Percentiles rank a stretch among this genome's conserved stretches.
phyloP scores from a whole-genome alignment of 2,797 vertebrate genomes.

The Petrocephalus schoutedeni region DNA sequence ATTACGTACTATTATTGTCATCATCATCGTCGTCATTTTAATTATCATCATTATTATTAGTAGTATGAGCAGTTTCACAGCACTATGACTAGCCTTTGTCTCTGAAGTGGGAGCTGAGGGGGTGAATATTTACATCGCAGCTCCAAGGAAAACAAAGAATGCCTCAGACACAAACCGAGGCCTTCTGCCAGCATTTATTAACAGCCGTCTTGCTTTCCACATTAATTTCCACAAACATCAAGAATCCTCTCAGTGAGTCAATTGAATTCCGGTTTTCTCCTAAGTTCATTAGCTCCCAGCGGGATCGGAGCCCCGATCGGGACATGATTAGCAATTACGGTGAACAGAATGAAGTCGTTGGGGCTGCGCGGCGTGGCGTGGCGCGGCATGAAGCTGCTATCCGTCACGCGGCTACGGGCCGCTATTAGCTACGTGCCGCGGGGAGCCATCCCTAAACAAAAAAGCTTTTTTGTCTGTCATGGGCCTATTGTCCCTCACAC shows the following conservation, averaged over 20 bases:
- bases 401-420: not conserved
- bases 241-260: not conserved
- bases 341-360: constrained; percentile 13
- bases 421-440: not conserved
- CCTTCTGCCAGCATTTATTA: constrained; percentile 22
- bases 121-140: constrained; percentile 10
- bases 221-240: constrained; percentile 16
- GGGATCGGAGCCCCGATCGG: not conserved
- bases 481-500: not conserved
- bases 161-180: not conserved
- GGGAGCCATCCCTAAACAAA: not conserved
- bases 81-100: not conserved
- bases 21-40: not conserved
- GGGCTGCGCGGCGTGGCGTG: not conserved
- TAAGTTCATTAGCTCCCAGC: constrained; percentile 28
- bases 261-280: constrained; percentile 6
- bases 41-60: not conserved
- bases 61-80: not conserved
- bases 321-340: constrained; percentile 22
- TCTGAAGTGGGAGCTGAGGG: not conserved
- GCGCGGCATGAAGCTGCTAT: not conserved
- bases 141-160: not conserved
- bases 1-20: not conserved
- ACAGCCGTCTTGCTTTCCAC: constrained; percentile 16
- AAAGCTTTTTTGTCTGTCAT: not conserved